Evolutionary conservation across 1,140 invertebrate genomes (phyloP), one percentile per base, ranked within the genome.

Genomic region (Sinonovacula constricta): DNA sequence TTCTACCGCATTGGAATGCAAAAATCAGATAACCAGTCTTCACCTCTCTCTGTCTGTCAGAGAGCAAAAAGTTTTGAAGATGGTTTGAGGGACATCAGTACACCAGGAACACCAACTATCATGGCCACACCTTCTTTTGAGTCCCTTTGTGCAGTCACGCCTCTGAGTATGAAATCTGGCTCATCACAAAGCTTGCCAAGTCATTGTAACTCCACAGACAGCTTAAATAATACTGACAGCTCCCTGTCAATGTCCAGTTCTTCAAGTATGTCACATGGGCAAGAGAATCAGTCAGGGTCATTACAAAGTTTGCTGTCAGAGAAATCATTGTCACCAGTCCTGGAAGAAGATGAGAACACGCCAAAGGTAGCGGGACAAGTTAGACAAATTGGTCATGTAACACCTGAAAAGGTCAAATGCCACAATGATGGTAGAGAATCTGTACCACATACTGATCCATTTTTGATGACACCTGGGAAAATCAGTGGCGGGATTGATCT

Each of bases 41-140:
- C 26, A 15, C 26, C 62, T 33, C 28, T 33, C 33, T 33, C 5
- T 33, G 15, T 65, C 15, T n/a, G 31, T 26, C 59, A 67, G 7
- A 65, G 53, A 59, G 72, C 72, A 24, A 66, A 76, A 33, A 76
- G 72, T 59, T 67, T 54, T 45, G 72, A 76, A 39, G 70, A 74
- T 26, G 57, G 70, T 12, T 63, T 74, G 31, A 49, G 45, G 22
- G 30, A 65, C 26, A 39, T 67, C 2, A 24, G 34, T 33, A 33
- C 49, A 24, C 72, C 72, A 24, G 60, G 49, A 59, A 76, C 72
- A 24, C 72, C 72, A 28, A 67, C 33, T 15, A 76, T 76, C 15
- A 54, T 76, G 49, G 62, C 72, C 1, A 76, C 72, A 28, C 72
- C 72, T 24, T 76, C 72, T 1, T 76, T 76, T 76, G 72, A 76